phyloP scores from a whole-genome alignment of 1,140 invertebrate genomes.

The Aethina tumida region DNA sequence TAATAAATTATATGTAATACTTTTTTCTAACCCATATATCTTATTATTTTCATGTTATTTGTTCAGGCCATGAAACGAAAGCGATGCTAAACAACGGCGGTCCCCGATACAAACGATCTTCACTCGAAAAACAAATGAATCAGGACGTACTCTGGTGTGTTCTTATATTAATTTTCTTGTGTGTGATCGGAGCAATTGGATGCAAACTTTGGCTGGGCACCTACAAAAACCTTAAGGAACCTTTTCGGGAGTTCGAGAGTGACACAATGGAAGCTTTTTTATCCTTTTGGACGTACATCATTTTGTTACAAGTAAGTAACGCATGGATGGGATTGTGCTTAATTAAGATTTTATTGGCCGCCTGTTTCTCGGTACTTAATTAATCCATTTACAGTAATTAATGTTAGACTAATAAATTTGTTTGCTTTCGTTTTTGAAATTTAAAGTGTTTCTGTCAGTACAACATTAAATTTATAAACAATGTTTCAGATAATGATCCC shows the following conservation, averaged over 20 bases:
- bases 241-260: conserved; percentile 48
- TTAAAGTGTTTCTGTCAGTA: background rate
- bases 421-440: background rate
- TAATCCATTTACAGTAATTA: background rate
- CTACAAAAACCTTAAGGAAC: conserved; percentile 44
- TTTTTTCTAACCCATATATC: too few species aligned
- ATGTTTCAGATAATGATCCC: conserved; percentile 84
- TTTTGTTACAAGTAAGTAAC: conserved; percentile 73
- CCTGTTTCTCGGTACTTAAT: conserved; percentile 1
- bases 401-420: background rate
- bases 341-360: conserved; percentile 1
- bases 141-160: conserved; percentile 95
- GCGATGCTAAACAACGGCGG: conserved; percentile 96
- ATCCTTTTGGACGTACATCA: conserved; percentile 91
- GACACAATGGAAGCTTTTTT: conserved; percentile 73
- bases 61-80: conserved; percentile 87
- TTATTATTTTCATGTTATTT: conserved; percentile 18
- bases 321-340: background rate
- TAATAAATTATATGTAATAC: background rate
- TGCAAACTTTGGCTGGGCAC: conserved; percentile 74
- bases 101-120: conserved; percentile 88
- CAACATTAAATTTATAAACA: background rate
- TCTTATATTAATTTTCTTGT: conserved; percentile 81
- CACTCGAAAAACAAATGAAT: conserved; percentile 89
- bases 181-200: conserved; percentile 82